Evolutionary conservation across 2,888 invertebrate genomes (phyloP).

Genomic region (Neria commutata): DNA sequence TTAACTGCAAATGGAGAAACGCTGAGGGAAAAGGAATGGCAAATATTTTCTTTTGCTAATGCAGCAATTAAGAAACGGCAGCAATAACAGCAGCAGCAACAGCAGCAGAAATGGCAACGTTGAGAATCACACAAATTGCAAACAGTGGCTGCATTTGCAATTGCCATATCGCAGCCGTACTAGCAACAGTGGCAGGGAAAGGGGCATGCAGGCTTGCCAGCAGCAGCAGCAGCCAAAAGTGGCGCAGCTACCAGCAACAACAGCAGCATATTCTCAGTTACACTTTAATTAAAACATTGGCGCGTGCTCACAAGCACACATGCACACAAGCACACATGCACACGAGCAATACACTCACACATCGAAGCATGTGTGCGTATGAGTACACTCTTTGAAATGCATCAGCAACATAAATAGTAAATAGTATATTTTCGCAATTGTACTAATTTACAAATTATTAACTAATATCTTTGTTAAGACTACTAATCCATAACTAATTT

Average conservation of each 20-base stretch:
- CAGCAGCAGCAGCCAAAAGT: slow-evolving; percentile 46
- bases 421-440: too few species aligned
- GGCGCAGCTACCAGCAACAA: neutral
- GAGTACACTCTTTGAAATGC: too few species aligned
- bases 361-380: too few species aligned
- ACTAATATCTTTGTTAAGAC: too few species aligned
- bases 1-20: slow-evolving; percentile 42
- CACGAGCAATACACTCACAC: too few species aligned
- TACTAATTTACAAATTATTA: too few species aligned
- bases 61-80: slow-evolving; percentile 10
- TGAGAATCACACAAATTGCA: slow-evolving; percentile 24
- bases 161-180: slow-evolving; percentile 22
- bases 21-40: slow-evolving; percentile 28
- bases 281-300: slow-evolving; percentile 56
- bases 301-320: slow-evolving; percentile 16
- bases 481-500: too few species aligned
- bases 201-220: slow-evolving; percentile 40
- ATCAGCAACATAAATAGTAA: too few species aligned
- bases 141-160: neutral
- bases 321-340: neutral
- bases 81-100: neutral
- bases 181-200: slow-evolving; percentile 27
- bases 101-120: slow-evolving; percentile 15
- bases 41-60: slow-evolving; percentile 39
- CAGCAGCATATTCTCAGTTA: slow-evolving; percentile 43